A percentile compares a stretch with the other conserved stretches of the same genome.
These are phyloP conservation scores for Myotis pilosus DNA, from an alignment of 2,797 vertebrate species.

Conservation along the genomic window DNA sequence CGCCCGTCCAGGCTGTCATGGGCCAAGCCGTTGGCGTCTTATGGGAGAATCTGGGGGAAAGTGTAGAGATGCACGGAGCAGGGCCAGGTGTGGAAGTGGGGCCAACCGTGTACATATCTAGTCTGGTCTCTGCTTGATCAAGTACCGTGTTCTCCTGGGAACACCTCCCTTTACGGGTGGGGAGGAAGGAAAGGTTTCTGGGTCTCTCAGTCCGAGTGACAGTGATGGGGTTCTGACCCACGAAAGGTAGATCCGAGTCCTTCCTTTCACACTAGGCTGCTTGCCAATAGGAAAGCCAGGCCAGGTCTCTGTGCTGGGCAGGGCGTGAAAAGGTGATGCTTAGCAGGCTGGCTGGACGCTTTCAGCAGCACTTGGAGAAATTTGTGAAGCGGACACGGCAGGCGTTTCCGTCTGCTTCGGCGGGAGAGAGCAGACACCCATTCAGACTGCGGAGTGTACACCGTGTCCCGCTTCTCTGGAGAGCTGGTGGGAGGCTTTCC, in stretches of 20 bases:
- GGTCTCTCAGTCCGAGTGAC: accelerated
- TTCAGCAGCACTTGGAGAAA: neutral
- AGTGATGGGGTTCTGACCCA: neutral
- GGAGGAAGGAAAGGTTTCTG: neutral
- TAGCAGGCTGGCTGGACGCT: neutral
- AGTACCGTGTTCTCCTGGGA: neutral
- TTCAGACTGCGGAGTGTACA: accelerated
- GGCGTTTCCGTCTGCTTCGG: neutral
- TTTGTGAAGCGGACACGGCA: accelerated
- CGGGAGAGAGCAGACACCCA: accelerated
- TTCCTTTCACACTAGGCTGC: accelerated
- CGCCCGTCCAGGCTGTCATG: accelerated
- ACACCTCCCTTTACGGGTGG: neutral
- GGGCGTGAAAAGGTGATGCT: too few relatives aligned
- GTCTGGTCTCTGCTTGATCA: too few relatives aligned
- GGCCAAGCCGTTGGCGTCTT: accelerated
- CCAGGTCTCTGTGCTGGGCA: neutral
- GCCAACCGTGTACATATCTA: neutral
- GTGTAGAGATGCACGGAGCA: accelerated
- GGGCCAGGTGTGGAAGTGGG: neutral
- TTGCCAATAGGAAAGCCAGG: neutral
- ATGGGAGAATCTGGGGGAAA: neutral
- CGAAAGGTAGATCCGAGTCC: neutral
- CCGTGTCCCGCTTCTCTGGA: neutral
- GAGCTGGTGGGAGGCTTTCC: neutral